Percentiles rank a stretch among this genome's conserved stretches.
Conservation (phyloP, 2,797 vertebrate genomes). For the Urosaurus nigricauda region DNA sequence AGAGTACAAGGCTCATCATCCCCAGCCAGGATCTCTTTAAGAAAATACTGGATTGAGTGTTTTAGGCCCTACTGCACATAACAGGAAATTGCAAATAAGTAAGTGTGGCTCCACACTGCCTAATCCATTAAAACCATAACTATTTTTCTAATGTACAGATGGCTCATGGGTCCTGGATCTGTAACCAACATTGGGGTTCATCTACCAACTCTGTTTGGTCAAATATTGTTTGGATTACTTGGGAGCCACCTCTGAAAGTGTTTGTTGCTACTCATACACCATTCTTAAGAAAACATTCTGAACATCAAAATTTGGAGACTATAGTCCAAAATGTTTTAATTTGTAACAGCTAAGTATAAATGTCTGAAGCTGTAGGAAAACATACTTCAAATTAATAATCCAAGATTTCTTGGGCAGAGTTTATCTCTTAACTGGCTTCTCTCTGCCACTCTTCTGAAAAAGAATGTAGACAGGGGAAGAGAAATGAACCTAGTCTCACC, state of each 20-base stretch:
- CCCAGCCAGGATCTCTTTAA: neutral
- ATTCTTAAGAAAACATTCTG: neutral
- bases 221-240: neutral
- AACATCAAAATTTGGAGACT: neutral
- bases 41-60: too few species aligned
- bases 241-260: neutral
- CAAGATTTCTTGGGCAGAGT: constrained; percentile 1
- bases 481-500: neutral
- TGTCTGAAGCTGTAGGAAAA: neutral
- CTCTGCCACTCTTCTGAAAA: neutral
- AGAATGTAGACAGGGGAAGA: neutral
- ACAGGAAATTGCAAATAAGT: neutral
- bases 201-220: neutral
- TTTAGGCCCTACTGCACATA: neutral
- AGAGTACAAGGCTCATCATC: neutral
- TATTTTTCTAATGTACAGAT: neutral
- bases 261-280: neutral
- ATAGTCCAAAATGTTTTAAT: constrained; percentile 7
- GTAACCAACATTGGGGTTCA: neutral
- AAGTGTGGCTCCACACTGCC: neutral
- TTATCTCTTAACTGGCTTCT: neutral
- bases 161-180: neutral
- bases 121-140: neutral
- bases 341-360: neutral
- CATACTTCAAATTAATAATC: neutral